A percentile compares a stretch with the other conserved stretches of the same genome.
Evolutionary conservation across 2,113 vertebrate species (phyloP).

Genomic region (Taurulus bubalis): DNA sequence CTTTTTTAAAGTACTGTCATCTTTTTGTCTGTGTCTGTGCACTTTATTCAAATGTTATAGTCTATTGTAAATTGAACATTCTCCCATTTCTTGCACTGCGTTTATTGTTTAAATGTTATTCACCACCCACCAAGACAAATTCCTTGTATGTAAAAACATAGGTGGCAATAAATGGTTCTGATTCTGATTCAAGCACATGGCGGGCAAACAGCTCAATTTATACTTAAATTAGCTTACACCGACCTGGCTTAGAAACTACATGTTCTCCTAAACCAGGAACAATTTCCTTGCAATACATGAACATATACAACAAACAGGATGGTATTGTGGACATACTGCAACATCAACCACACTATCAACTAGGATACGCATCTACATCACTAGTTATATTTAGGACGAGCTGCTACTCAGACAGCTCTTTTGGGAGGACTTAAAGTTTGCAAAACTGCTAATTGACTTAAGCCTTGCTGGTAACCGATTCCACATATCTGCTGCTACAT

Average conservation of each 20-base stretch:
- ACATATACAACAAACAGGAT: background rate
- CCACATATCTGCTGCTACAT: too few species aligned
- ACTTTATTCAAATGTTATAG: too few species aligned
- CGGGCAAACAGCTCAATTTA: background rate
- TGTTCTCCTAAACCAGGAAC: background rate
- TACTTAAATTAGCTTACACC: background rate
- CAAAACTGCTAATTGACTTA: background rate
- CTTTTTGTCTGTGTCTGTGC: too few species aligned
- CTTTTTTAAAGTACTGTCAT: too few species aligned
- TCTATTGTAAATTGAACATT: too few species aligned
- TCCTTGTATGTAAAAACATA: too few species aligned
- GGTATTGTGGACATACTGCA: background rate
- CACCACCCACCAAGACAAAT: too few species aligned
- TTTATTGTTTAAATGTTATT: too few species aligned
- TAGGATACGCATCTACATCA: background rate
- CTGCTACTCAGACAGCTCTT: background rate
- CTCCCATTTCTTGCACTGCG: too few species aligned
- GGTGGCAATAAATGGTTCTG: too few species aligned
- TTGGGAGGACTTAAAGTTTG: background rate
- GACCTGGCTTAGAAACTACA: background rate
- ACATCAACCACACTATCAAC: background rate
- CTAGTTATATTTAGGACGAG: background rate
- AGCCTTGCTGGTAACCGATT: background rate
- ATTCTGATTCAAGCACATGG: too few species aligned
- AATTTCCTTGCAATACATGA: background rate